Evolutionary conservation across 2,113 vertebrate species (phyloP).

Genomic region (Theropithecus gelada): DNA sequence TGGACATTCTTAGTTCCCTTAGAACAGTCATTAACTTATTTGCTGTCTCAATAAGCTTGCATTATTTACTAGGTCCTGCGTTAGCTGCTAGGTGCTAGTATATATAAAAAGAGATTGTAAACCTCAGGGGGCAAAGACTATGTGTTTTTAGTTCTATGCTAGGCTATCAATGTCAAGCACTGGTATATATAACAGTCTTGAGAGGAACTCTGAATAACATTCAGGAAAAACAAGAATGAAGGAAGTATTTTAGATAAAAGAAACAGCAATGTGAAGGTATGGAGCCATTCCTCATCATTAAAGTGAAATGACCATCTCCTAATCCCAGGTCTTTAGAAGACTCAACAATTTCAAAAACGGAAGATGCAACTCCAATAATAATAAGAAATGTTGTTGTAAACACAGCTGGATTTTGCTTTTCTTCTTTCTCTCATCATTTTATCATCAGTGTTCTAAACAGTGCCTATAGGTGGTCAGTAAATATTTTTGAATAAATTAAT

Average conservation of each 20-base stretch:
- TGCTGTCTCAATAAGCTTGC: neutral
- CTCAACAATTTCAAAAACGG: neutral
- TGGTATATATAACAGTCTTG: neutral
- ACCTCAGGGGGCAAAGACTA: neutral
- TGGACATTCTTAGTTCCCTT: neutral
- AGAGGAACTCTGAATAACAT: neutral
- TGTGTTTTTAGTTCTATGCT: neutral
- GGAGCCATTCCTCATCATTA: neutral
- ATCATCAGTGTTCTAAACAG: neutral
- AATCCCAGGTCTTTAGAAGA: no score
- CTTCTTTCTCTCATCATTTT: neutral
- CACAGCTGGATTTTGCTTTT: neutral
- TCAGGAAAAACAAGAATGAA: neutral
- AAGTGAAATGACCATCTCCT: neutral
- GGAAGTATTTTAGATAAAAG: neutral
- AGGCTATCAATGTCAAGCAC: neutral
- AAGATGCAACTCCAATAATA: neutral
- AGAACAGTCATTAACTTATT: neutral
- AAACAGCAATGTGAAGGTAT: neutral
- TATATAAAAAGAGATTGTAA: neutral
- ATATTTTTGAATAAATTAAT: constrained; percentile 71
- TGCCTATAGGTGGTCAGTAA: constrained; percentile 33
- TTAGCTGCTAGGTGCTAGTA: neutral
- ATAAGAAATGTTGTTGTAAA: neutral
- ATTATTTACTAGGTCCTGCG: neutral